phyloP scores from a whole-genome alignment of 64 coral and sea anemone genomes.

The Pocillopora verrucosa region DNA sequence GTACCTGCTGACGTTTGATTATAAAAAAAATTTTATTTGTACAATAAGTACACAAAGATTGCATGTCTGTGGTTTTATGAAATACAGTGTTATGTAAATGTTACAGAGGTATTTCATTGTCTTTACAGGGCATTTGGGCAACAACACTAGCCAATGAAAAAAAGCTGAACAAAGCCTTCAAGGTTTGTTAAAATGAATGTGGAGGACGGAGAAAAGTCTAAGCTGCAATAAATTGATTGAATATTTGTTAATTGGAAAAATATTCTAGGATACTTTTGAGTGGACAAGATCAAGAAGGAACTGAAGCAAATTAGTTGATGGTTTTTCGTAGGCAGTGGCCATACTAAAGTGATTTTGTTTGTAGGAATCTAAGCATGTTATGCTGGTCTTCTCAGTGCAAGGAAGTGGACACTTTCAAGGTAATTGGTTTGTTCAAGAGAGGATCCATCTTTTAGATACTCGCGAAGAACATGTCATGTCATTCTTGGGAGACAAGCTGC shows the following conservation, averaged over 20 bases:
- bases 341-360: not conserved
- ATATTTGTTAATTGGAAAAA: no score
- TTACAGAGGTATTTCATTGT: not conserved
- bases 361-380: conserved; percentile 87
- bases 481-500: no score
- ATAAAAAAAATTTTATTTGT: no score
- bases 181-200: conserved; percentile 4
- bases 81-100: not conserved
- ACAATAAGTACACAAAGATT: no score
- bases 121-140: conserved; percentile 86
- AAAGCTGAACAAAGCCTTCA: conserved; percentile 96
- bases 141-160: conserved; percentile 98
- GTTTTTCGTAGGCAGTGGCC: no score
- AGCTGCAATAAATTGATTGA: no score
- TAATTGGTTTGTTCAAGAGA: not conserved
- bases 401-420: conserved; percentile 99
- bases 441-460: no score
- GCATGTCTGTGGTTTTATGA: not conserved
- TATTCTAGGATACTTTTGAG: no score
- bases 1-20: not conserved
- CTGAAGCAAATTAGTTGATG: no score
- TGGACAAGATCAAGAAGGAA: no score
- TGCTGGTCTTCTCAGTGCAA: conserved; percentile 97
- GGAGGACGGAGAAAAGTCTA: no score
- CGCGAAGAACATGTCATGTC: no score